phyloP scores from a whole-genome alignment of 2,888 invertebrate genomes.

The Leucoptera coffeella region DNA sequence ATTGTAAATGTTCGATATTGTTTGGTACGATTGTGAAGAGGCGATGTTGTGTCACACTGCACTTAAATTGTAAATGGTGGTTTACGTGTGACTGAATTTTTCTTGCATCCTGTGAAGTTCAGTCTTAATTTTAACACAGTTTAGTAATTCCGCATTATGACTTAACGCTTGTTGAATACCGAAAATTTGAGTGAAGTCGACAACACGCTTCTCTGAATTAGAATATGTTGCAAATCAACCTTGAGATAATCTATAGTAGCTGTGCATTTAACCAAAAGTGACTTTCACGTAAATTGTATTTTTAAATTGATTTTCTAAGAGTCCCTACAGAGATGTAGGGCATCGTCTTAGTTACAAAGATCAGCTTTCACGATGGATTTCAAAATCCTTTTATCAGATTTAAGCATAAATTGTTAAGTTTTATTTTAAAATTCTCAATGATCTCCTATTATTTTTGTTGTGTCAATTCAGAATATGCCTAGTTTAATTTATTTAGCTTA shows the following conservation, averaged over 20 bases:
- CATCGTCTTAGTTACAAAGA: too few species aligned
- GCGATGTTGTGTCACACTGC: conserved; percentile 52
- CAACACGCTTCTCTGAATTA: conserved; percentile 23
- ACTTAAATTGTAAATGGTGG: conserved; percentile 50
- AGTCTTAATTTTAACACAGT: too few species aligned
- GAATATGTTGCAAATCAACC: conserved; percentile 1
- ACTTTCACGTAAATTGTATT: conserved; percentile 2
- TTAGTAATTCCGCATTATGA: too few species aligned
- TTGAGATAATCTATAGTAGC: conserved; percentile 5
- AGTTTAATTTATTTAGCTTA: conserved; percentile 28
- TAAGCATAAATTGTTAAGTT: conserved; percentile 32
- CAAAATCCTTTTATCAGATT: conserved; percentile 10
- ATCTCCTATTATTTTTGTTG: conserved; percentile 44
- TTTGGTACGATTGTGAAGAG: conserved; percentile 11
- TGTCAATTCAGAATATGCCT: conserved; percentile 28
- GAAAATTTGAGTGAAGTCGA: conserved; percentile 46
- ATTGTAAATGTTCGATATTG: conserved; percentile 15
- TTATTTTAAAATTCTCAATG: conserved; percentile 36
- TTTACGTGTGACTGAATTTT: conserved; percentile 12
- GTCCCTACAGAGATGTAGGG: too few species aligned
- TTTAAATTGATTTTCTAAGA: too few species aligned
- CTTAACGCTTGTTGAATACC: conserved; percentile 16
- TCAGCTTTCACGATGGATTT: background rate
- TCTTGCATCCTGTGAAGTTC: too few species aligned
- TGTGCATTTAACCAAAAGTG: conserved; percentile 10